Evolutionary conservation across 2,113 vertebrate species (phyloP).

Genomic region (Ranitomeya imitator): DNA sequence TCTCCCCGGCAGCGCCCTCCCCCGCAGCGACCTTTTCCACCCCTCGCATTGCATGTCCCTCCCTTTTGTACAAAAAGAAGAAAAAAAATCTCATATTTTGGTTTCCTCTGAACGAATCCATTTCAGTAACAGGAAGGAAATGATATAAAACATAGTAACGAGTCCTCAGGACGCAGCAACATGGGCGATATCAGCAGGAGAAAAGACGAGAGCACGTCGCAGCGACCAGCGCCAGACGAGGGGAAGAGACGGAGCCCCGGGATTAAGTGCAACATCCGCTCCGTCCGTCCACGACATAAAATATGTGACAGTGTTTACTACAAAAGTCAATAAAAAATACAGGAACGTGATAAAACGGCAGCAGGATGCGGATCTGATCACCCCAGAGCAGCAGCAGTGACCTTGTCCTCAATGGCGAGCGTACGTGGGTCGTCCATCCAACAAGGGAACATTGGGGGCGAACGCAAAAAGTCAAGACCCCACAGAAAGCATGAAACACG

Average conservation of each 20-base stretch:
- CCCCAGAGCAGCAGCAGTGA: background rate
- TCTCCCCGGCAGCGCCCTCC: background rate
- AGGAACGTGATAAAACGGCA: background rate
- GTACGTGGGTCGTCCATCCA: background rate
- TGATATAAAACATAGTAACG: background rate
- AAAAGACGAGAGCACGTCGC: background rate
- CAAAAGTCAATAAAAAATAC: conserved; percentile 4
- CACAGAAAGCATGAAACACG: background rate
- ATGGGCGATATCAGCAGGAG: background rate
- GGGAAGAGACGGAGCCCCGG: background rate
- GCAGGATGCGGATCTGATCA: background rate
- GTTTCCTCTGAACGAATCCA: background rate
- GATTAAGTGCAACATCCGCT: conserved; percentile 20
- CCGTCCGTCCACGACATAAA: background rate
- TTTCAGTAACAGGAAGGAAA: background rate
- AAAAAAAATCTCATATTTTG: conserved; percentile 23
- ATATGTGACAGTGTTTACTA: conserved; percentile 37
- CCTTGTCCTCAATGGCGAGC: background rate
- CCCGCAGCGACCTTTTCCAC: background rate
- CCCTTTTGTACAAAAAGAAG: too few species aligned
- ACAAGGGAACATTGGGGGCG: background rate
- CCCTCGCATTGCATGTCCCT: background rate
- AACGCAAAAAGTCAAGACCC: too few species aligned
- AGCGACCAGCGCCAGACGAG: conserved; percentile 34
- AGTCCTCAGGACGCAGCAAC: background rate